Percentiles rank a stretch among this genome's conserved stretches.
These are phyloP conservation scores for Pluvianellus socialis DNA, from an alignment of 2,113 vertebrate genomes.

Conservation along the genomic window DNA sequence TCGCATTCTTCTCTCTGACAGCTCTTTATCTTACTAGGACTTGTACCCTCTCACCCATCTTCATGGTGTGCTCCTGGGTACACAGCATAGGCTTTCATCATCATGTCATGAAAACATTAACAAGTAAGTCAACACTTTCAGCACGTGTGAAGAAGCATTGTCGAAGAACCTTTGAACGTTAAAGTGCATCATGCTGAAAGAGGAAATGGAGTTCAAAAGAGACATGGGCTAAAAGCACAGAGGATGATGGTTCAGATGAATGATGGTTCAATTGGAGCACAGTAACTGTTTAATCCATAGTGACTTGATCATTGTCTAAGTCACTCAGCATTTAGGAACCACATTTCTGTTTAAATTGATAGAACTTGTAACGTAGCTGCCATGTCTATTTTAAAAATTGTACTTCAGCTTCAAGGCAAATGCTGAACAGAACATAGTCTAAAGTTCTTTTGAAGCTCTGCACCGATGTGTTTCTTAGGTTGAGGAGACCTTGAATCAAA, in stretches of 20 bases:
- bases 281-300: background rate
- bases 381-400: background rate
- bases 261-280: background rate
- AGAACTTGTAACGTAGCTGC: background rate
- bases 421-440: background rate
- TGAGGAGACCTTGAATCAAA: background rate
- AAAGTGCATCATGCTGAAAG: background rate
- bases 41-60: background rate
- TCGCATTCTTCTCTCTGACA: background rate
- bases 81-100: background rate
- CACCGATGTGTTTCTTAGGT: background rate
- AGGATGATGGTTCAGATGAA: background rate
- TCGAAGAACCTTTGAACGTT: background rate
- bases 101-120: background rate
- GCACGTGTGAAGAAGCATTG: background rate
- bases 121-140: background rate
- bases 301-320: background rate
- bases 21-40: background rate
- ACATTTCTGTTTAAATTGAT: background rate
- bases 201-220: background rate
- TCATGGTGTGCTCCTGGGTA: background rate
- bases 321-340: background rate
- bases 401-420: background rate
- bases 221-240: background rate
- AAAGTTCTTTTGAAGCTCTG: background rate